A percentile compares a stretch with the other conserved stretches of the same genome.
Evolutionary conservation across 2,888 invertebrate species (phyloP).

Genomic region (Cheilosia impressa): DNA sequence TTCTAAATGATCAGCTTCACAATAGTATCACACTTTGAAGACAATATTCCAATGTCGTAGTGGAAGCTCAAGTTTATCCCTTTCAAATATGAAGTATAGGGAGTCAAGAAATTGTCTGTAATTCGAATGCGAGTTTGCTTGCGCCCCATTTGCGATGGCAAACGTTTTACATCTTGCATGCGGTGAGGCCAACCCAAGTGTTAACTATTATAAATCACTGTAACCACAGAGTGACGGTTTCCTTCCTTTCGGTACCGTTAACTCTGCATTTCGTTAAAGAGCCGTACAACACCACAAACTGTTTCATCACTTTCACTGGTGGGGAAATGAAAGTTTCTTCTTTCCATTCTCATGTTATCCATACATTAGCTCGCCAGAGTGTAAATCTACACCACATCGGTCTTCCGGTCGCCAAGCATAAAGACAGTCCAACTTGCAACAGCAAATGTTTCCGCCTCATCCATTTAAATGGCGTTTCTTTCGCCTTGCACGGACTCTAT

Average conservation of each 20-base stretch:
- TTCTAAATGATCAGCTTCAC: not conserved
- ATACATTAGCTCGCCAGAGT: slow-evolving; percentile 60
- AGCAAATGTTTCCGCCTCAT: slow-evolving; percentile 73
- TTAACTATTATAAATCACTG: slow-evolving; percentile 69
- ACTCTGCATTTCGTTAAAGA: slow-evolving; percentile 43
- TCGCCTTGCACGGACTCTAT: slow-evolving; percentile 1
- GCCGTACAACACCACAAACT: slow-evolving; percentile 37
- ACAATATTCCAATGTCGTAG: no score
- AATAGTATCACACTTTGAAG: not conserved
- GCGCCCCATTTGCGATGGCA: slow-evolving; percentile 20
- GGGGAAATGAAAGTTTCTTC: slow-evolving; percentile 6
- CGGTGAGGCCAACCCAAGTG: slow-evolving; percentile 18
- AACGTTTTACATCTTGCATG: not conserved
- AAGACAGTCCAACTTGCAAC: slow-evolving; percentile 62
- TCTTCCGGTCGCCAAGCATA: slow-evolving; percentile 69
- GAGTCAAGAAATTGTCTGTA: not conserved
- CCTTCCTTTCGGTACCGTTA: slow-evolving; percentile 58
- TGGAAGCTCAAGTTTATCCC: not conserved
- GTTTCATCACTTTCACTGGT: slow-evolving; percentile 68
- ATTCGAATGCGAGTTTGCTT: slow-evolving; percentile 26
- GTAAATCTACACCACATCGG: slow-evolving; percentile 70
- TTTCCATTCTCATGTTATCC: slow-evolving; percentile 25
- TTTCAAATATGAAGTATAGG: not conserved
- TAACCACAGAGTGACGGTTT: slow-evolving; percentile 57
- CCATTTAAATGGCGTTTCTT: slow-evolving; percentile 41